A percentile compares a stretch with the other conserved stretches of the same genome.
Conservation (phyloP, 2,113 vertebrate species). For the Prinia subflava region DNA sequence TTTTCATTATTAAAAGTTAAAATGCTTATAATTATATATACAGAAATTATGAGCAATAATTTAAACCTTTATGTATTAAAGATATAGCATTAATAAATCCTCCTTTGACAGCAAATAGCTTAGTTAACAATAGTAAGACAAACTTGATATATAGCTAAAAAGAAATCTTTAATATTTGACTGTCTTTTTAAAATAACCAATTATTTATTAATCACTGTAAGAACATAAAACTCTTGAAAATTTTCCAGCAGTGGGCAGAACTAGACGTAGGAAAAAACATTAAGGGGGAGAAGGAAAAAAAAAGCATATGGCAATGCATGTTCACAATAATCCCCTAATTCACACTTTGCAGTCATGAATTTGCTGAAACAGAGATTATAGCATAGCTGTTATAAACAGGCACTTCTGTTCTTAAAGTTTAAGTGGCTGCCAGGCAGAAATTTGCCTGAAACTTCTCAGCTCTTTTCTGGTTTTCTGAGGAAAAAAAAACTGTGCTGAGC, state of each 20-base stretch:
- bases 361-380: background rate
- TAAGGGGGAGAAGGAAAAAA: too few relatives aligned
- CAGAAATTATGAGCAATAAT: background rate
- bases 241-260: background rate
- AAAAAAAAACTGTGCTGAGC: fast-evolving
- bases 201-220: background rate
- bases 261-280: background rate
- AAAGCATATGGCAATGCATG: background rate
- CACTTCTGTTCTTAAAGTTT: background rate
- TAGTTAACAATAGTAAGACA: background rate
- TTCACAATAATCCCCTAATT: background rate
- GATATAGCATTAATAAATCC: background rate
- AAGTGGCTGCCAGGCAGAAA: background rate
- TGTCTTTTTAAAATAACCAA: background rate
- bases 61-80: background rate
- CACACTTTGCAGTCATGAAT: background rate
- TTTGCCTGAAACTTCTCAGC: background rate
- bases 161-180: background rate
- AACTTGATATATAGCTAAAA: background rate
- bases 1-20: background rate
- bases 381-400: background rate
- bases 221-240: background rate
- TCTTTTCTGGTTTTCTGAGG: fast-evolving
- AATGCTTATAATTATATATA: background rate
- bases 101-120: background rate